Conservation (phyloP, 2,113 vertebrate species). For the Stercorarius parasiticus region DNA sequence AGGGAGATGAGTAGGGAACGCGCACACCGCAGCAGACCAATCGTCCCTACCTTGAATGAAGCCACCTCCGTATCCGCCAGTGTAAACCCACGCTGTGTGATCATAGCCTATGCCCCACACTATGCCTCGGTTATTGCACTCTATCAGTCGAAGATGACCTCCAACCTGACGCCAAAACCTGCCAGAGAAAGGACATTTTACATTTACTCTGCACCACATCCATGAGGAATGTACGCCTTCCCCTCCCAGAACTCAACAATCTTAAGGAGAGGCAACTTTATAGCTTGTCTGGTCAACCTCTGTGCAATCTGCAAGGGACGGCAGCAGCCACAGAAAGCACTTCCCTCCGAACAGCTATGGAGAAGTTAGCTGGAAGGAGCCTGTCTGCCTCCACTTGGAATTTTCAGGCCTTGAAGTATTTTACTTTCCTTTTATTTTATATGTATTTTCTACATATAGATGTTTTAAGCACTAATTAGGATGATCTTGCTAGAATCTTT, state of each 20-base stretch:
- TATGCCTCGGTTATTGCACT: conserved; percentile 85
- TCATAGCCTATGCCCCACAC: conserved; percentile 94
- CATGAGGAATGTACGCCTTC: background rate
- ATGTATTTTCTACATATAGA: too few relatives aligned
- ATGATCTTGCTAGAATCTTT: background rate
- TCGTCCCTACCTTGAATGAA: conserved; percentile 86
- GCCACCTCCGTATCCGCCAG: conserved; percentile 89
- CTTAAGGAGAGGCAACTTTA: background rate
- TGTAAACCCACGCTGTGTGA: conserved; percentile 91
- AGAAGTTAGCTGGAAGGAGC: background rate
- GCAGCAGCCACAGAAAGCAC: background rate
- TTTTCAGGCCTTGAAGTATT: background rate
- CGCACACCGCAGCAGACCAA: background rate
- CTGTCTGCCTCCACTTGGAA: background rate
- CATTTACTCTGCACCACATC: background rate
- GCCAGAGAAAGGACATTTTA: background rate
- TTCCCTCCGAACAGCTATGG: background rate
- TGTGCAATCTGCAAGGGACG: background rate
- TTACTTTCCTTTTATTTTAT: background rate
- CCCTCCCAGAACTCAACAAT: background rate
- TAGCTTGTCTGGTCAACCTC: background rate
- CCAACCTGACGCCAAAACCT: conserved; percentile 98
- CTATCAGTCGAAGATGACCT: conserved; percentile 87
- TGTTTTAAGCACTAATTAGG: background rate
- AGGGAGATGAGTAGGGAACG: accelerated